Conservation (phyloP, 35 echinoderm and acorn worm genomes). For the Apostichopus japonicus region DNA sequence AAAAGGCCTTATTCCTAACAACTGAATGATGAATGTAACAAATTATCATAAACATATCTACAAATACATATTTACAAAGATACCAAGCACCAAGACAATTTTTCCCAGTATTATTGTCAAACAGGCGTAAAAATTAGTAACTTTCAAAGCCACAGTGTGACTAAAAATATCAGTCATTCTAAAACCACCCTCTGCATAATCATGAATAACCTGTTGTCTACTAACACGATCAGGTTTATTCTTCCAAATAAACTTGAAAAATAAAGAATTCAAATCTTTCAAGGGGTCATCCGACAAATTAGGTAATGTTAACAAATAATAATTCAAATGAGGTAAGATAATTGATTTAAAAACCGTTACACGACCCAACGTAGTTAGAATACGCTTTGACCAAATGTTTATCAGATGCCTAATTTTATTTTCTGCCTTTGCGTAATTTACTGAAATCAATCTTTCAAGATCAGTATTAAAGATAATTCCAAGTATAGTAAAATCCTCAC, state of each 20-base stretch:
- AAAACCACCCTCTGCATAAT: not conserved
- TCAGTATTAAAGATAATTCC: conserved; percentile 8
- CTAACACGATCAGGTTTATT: not conserved
- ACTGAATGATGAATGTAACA: not conserved
- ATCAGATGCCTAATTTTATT: not conserved
- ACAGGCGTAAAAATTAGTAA: not conserved
- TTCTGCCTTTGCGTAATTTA: not conserved
- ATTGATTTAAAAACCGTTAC: not conserved
- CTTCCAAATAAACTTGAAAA: not conserved
- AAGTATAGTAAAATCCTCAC: conserved; percentile 1
- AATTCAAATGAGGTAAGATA: not conserved
- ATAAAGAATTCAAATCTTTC: not conserved
- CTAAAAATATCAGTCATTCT: not conserved
- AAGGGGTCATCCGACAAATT: not conserved
- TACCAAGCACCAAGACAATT: not conserved
- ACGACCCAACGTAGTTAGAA: not conserved
- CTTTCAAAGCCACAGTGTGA: not conserved
- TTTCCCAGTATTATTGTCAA: conserved; percentile 10
- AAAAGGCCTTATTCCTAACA: not conserved
- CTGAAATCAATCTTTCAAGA: not conserved
- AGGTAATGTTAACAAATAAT: not conserved
- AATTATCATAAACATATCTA: conserved; percentile 10
- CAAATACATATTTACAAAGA: conserved; percentile 2
- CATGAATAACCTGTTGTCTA: not conserved
- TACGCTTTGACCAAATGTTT: not conserved